Evolutionary conservation across 2,113 vertebrate genomes (phyloP), one percentile per base, ranked within the genome.

Genomic region (Brachypodius melanocephalos): DNA sequence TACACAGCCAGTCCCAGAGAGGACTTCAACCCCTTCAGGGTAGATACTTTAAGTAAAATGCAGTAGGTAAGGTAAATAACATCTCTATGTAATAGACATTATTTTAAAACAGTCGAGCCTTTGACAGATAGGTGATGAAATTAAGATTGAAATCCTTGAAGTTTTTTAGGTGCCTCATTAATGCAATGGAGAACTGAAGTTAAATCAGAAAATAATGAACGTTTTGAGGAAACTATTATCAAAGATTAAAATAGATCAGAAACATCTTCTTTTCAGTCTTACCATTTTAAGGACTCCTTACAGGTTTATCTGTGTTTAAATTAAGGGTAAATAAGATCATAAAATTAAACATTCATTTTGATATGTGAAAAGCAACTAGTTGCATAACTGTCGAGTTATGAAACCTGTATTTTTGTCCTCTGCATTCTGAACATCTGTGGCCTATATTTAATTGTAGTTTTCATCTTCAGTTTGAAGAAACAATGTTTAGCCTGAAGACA

Each of bases 361-460:
- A 90, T 93, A 86, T 58, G 55, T 93, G 79, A 88, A 96, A 96
- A 96, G 93, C 96, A 96, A 97, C 94, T 91, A 79, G 96, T 96
- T 97, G 89, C 90, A 84, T 96, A 97, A 96, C 88, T 93, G 45
- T 88, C 24, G 8, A 95, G 88, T 97, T 94, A 95, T 79, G 90
- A 97, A 97, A 96, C 90, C 71, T 95, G 65, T 97, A 90, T 95
- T 97, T 97, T 96, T 95, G 76, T 96, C 62, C 34, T 90, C 78
- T 93, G 89, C 89, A 94, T 96, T 80, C 93, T 86, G 95, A 95
- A 96, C 94, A 96, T 96, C 95, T 97, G 95, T 97, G 96, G 85
- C 96, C 96, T 95, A 93, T 96, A 96, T 96, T 95, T 94, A 97
- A 91, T 95, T 96, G 94, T 91, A 92, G 78, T 90, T 95, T 95